phyloP scores from a whole-genome alignment of 2,113 vertebrate species.

The Cheilinus undulatus region DNA sequence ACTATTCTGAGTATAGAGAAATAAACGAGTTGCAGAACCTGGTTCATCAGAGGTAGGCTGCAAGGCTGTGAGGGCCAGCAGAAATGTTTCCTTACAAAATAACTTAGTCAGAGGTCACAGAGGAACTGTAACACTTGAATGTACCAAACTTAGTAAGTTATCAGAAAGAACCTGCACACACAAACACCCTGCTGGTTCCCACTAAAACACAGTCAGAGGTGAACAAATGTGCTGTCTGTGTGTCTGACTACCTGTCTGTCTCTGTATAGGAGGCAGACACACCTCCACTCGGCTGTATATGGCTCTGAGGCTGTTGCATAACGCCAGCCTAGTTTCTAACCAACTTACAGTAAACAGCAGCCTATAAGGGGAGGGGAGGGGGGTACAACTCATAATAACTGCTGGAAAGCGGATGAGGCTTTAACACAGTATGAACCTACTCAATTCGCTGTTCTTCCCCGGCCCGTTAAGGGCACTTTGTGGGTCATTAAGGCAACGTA shows the following conservation, averaged over 20 bases:
- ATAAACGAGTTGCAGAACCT: background rate
- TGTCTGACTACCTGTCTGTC: slow-evolving; percentile 1
- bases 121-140: background rate
- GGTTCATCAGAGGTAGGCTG: background rate
- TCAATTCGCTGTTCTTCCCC: background rate
- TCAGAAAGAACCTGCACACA: background rate
- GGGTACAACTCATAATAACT: slow-evolving; percentile 12
- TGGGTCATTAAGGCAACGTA: background rate
- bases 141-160: background rate
- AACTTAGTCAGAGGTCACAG: background rate
- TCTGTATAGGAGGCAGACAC: slow-evolving; percentile 55
- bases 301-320: slow-evolving; percentile 66
- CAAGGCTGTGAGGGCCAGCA: background rate
- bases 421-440: background rate
- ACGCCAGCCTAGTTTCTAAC: slow-evolving; percentile 71
- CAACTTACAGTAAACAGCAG: slow-evolving; percentile 74
- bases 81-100: background rate
- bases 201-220: background rate
- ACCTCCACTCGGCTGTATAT: slow-evolving; percentile 48
- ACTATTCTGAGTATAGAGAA: background rate
- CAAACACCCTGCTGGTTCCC: background rate
- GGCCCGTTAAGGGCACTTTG: background rate
- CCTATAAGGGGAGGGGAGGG: slow-evolving; percentile 18
- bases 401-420: slow-evolving; percentile 3
- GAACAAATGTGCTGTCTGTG: background rate